These are phyloP conservation scores for Oostethus manadensis DNA, from an alignment of 2,113 vertebrate genomes.

Conservation along the genomic window DNA sequence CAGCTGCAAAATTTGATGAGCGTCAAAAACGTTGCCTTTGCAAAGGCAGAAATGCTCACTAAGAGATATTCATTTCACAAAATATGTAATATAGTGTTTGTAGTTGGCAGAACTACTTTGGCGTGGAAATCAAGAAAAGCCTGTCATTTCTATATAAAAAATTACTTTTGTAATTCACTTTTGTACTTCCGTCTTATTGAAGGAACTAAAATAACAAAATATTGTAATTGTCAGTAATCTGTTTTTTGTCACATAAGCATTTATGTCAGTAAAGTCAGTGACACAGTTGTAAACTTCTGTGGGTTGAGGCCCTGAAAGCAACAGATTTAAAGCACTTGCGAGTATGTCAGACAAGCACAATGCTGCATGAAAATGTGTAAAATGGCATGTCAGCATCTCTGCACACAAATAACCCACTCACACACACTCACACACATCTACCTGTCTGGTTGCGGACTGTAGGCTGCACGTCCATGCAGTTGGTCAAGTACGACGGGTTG, in stretches of 20 bases:
- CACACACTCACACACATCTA: slow-evolving; percentile 43
- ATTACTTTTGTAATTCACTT: too few relatives aligned
- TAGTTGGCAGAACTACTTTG: too few relatives aligned
- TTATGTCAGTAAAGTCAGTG: neutral
- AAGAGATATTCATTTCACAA: too few relatives aligned
- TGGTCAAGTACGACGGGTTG: slow-evolving; percentile 87
- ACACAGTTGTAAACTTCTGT: neutral
- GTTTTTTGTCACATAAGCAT: neutral
- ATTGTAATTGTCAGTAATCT: neutral
- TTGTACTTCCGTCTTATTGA: too few relatives aligned
- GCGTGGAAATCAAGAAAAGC: too few relatives aligned
- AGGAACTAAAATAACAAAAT: neutral
- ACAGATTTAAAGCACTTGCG: too few relatives aligned
- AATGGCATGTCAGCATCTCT: neutral
- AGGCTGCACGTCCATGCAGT: slow-evolving; percentile 88
- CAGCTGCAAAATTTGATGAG: too few relatives aligned
- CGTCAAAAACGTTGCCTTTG: too few relatives aligned
- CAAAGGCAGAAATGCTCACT: too few relatives aligned
- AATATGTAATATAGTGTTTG: too few relatives aligned
- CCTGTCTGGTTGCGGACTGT: slow-evolving; percentile 85
- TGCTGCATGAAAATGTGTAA: neutral
- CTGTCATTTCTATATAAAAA: too few relatives aligned
- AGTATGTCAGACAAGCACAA: neutral
- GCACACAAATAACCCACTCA: neutral
- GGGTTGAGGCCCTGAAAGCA: neutral